Base-by-base conservation (phyloP, 2,888 invertebrate genomes). In the Furcula furcula region DNA sequence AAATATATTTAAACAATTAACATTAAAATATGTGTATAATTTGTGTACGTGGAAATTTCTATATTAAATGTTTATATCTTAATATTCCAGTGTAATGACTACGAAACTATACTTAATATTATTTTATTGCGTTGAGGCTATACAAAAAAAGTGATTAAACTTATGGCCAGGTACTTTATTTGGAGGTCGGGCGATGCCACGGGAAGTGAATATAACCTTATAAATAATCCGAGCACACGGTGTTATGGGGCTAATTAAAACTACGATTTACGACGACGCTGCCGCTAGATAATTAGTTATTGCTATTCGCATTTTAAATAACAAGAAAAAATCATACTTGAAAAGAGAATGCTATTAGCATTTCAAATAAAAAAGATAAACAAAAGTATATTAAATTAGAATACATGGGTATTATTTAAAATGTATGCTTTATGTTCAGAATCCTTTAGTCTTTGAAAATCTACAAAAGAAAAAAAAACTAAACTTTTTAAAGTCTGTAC, bases 101-200 rank as follows among this genome's bases (percentile, higher is more conserved):
- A 34, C 38, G 31, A 53, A 40, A 50, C 27, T 47, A 44, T 46
- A 34, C 21, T 42, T 46, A 39, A 39, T 42, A 46, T 32, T 23
- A 51, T 51, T 50, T 53, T 47, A 57, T 43, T 30, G 29, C 31
- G 34, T 22, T 36, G 37, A 49, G 32, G 35, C 29, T 29, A 23
- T 40, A 47, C 36, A 48, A 60, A 56, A 56, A 58, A 53, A 34
- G 35, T 30, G 38, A 59, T 53, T 64, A 55, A 57, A 60, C 59
- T 56, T 54, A 56, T 44, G 30, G 63, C 19, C n/a, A 26, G 7
- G 4, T 7, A 26, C 7, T 26, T 10, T 12, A 34, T 46, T 65
- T 56, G 60, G 70, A 69, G 74, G 70, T 58, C 65, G 73, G 58
- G 19, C 69, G 64, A 65, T 64, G 63, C 38, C 65, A 61, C 68